Percentiles rank a stretch among this genome's conserved stretches.
phyloP scores from a whole-genome alignment of 2,797 vertebrate species.

The Gymnopithys bicolor region DNA sequence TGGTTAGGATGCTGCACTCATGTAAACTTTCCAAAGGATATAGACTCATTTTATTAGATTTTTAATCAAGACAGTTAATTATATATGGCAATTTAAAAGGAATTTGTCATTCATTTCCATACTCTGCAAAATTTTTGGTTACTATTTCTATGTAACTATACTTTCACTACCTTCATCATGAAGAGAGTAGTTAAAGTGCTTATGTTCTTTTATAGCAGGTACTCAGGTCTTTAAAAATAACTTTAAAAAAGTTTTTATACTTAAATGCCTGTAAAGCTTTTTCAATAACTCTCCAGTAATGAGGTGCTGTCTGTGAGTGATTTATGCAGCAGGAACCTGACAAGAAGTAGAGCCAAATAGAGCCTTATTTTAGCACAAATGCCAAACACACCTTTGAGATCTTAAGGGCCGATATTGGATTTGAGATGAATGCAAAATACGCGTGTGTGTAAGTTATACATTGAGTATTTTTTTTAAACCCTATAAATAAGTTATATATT shows the following conservation, averaged over 20 bases:
- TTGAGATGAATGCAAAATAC: not conserved
- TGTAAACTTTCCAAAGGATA: not conserved
- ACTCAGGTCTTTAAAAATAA: not conserved
- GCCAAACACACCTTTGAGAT: not conserved
- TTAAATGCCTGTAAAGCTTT: not conserved
- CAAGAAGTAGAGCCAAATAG: not conserved
- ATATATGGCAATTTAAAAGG: not conserved
- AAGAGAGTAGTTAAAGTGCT: not conserved
- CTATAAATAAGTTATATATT: not conserved
- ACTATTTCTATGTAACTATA: not conserved
- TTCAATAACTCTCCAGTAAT: not conserved
- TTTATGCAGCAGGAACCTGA: not conserved
- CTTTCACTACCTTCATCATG: not conserved
- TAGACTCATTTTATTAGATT: not conserved
- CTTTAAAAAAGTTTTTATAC: not conserved
- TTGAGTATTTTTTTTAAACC: not conserved
- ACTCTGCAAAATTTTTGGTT: not conserved
- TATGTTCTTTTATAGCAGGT: not conserved
- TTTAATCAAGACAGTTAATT: not conserved
- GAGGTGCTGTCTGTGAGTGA: not conserved
- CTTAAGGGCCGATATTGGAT: not conserved
- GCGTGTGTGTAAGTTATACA: not conserved
- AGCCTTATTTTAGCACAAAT: not conserved
- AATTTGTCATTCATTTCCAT: not conserved
- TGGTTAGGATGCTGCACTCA: not conserved